Percentiles rank a stretch among this genome's conserved stretches.
phyloP scores from a whole-genome alignment of 2,113 vertebrate species.

The Litocranius walleri region DNA sequence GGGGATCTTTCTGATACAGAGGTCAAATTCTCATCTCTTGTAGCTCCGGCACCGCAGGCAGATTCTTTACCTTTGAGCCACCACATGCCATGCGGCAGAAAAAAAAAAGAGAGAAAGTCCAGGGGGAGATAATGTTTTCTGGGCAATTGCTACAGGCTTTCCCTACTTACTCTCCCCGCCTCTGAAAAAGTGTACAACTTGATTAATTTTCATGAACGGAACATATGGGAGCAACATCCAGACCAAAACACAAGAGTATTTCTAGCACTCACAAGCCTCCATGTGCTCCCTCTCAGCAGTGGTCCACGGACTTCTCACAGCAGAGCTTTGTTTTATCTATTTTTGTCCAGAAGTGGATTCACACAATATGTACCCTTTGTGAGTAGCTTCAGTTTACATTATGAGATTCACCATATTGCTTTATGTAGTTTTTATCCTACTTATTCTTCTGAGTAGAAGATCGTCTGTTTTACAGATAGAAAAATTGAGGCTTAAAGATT shows the following conservation, averaged over 20 bases:
- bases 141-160: background rate
- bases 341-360: background rate
- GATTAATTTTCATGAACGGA: background rate
- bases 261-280: background rate
- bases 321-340: background rate
- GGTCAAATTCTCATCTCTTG: background rate
- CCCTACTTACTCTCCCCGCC: background rate
- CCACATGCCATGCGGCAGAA: background rate
- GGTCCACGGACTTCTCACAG: background rate
- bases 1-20: background rate
- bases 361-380: background rate
- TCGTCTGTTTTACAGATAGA: background rate
- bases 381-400: background rate
- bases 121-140: background rate
- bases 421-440: background rate
- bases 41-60: background rate
- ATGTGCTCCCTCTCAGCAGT: fast-evolving
- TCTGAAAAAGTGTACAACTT: background rate
- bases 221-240: background rate
- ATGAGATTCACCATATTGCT: background rate
- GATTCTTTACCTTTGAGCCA: background rate
- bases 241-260: background rate
- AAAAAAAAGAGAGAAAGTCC: background rate
- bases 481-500: background rate
- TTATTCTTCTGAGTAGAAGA: background rate